Evolutionary conservation across 2,113 vertebrate genomes (phyloP).

Genomic region (Marcusenius ussheri): DNA sequence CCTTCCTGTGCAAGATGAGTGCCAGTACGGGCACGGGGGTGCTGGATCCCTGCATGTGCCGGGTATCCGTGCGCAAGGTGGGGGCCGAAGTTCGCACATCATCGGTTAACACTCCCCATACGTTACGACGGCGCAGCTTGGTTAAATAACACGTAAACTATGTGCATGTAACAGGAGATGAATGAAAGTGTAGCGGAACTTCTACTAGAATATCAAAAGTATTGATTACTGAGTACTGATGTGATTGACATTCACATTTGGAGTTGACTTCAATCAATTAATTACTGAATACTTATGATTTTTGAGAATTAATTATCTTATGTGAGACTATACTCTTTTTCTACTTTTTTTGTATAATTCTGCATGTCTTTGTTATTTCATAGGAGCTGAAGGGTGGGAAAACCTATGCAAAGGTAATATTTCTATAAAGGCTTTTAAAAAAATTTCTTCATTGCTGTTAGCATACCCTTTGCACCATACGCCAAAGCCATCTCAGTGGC

Average conservation of each 20-base stretch:
- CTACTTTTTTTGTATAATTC: not conserved
- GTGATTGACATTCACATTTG: not conserved
- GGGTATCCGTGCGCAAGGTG: slow-evolving; percentile 93
- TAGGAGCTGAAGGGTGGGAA: slow-evolving; percentile 97
- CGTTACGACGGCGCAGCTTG: not conserved
- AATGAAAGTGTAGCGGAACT: not conserved
- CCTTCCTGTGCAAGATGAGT: slow-evolving; percentile 94
- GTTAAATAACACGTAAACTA: not conserved
- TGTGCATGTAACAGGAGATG: not conserved
- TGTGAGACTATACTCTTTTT: not conserved
- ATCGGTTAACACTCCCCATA: not conserved
- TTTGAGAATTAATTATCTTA: not conserved
- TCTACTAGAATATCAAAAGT: not conserved
- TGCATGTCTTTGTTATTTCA: slow-evolving; percentile 18
- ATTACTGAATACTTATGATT: not conserved
- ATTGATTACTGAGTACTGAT: not conserved
- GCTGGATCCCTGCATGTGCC: slow-evolving; percentile 83
- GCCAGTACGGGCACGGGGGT: slow-evolving; percentile 83
- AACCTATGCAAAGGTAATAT: slow-evolving; percentile 89
- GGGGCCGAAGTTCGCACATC: not conserved
- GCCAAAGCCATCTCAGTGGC: not conserved
- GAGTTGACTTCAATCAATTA: not conserved
- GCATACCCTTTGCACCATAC: not conserved
- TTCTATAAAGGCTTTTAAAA: not conserved
- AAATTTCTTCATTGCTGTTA: not conserved